Percentiles rank a stretch among this genome's conserved stretches.
phyloP scores from a whole-genome alignment of 30 jellyfish, hydroid and myxozoan species.

The Pseudorhiza aurosa region DNA sequence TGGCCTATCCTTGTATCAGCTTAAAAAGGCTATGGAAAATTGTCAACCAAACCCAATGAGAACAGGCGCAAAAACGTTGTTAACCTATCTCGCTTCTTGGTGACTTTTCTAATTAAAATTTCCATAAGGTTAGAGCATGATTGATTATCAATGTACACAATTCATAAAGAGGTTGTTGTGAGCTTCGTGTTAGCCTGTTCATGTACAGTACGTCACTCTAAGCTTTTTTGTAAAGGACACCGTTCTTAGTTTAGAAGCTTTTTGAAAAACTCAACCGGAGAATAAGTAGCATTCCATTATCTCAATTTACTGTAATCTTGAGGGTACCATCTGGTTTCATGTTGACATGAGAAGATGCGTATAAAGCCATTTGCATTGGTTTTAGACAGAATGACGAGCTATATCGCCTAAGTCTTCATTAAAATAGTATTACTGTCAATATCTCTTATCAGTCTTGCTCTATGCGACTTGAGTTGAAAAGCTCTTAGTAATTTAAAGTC shows the following conservation, averaged over 20 bases:
- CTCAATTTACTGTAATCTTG: background rate
- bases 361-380: background rate
- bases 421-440: slow-evolving; percentile 33
- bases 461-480: background rate
- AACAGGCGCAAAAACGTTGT: too few relatives aligned
- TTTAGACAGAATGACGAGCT: slow-evolving; percentile 8
- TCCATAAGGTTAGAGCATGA: too few relatives aligned
- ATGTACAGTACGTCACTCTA: too few relatives aligned
- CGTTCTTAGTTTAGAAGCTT: background rate
- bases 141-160: too few relatives aligned
- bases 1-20: too few relatives aligned
- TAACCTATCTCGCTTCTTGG: too few relatives aligned
- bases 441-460: slow-evolving; percentile 7
- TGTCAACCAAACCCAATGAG: too few relatives aligned
- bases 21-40: too few relatives aligned
- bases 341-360: background rate
- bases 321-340: slow-evolving; percentile 28
- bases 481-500: slow-evolving; percentile 8
- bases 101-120: too few relatives aligned
- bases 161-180: too few relatives aligned
- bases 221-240: too few relatives aligned
- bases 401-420: slow-evolving; percentile 27
- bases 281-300: background rate
- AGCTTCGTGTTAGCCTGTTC: too few relatives aligned
- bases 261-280: background rate